These are phyloP conservation scores for Acleris sparsana DNA, from an alignment of 2,888 invertebrate species.

Conservation along the genomic window DNA sequence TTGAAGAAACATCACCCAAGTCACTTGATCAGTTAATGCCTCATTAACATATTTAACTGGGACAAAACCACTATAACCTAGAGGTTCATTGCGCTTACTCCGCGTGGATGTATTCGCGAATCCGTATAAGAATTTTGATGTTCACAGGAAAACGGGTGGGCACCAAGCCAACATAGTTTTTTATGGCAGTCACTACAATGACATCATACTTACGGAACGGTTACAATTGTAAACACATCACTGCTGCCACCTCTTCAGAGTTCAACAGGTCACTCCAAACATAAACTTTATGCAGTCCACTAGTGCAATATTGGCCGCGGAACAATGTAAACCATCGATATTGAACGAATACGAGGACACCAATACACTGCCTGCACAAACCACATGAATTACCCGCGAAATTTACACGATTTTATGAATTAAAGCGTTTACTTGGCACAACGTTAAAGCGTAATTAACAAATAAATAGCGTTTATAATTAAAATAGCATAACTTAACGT, in stretches of 20 bases:
- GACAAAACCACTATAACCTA: constrained; percentile 68
- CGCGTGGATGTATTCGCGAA: constrained; percentile 69
- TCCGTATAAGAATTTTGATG: constrained; percentile 64
- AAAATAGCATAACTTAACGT: constrained; percentile 52
- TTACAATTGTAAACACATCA: constrained; percentile 81
- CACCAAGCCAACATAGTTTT: constrained; percentile 79
- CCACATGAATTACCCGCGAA: constrained; percentile 54
- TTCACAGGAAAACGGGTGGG: constrained; percentile 79
- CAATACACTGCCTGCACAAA: constrained; percentile 75
- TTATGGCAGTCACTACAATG: constrained; percentile 76
- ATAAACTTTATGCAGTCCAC: constrained; percentile 49
- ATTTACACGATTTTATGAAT: constrained; percentile 47
- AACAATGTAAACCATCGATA: constrained; percentile 57
- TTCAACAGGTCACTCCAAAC: constrained; percentile 49
- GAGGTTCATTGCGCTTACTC: constrained; percentile 66
- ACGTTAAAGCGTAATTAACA: constrained; percentile 42
- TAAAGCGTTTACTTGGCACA: constrained; percentile 56
- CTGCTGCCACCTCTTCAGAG: constrained; percentile 59
- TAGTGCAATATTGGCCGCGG: constrained; percentile 47
- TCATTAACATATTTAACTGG: constrained; percentile 61
- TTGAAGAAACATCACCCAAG: constrained; percentile 18
- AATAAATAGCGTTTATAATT: constrained; percentile 43
- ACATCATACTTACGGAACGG: constrained; percentile 81
- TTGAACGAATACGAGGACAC: constrained; percentile 65
- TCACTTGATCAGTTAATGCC: constrained; percentile 44